Percentiles rank a stretch among this genome's conserved stretches.
These are phyloP conservation scores for Triplophysa dalaica DNA, from an alignment of 2,113 vertebrate genomes.

Conservation along the genomic window DNA sequence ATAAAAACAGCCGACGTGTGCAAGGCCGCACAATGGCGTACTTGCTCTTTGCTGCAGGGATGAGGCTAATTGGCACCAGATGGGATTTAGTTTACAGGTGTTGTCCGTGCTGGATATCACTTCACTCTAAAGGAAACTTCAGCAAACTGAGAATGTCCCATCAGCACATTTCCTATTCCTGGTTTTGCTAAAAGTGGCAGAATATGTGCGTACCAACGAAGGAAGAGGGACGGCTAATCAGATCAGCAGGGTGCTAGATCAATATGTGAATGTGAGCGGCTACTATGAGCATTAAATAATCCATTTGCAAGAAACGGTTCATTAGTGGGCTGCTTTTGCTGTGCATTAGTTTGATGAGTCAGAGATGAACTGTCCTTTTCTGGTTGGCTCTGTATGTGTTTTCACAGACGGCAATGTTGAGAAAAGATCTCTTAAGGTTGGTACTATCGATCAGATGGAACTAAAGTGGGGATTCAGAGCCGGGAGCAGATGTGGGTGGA, in stretches of 20 bases:
- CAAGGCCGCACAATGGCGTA: background rate
- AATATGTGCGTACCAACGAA: slow-evolving; percentile 31
- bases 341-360: slow-evolving; percentile 15
- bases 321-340: slow-evolving; percentile 14
- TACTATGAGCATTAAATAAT: slow-evolving; percentile 47
- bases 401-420: background rate
- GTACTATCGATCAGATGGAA: background rate
- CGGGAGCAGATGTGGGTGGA: background rate
- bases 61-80: slow-evolving; percentile 58
- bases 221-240: slow-evolving; percentile 50
- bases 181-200: slow-evolving; percentile 41
- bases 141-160: slow-evolving; percentile 1
- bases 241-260: slow-evolving; percentile 57
- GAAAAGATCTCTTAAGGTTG: background rate
- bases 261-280: slow-evolving; percentile 51
- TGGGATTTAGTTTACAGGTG: slow-evolving; percentile 55
- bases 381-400: background rate
- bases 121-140: slow-evolving; percentile 20
- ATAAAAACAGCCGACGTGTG: slow-evolving; percentile 48
- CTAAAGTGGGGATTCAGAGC: background rate
- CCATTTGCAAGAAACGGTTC: slow-evolving; percentile 44
- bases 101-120: background rate
- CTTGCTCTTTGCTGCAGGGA: slow-evolving; percentile 45
- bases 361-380: background rate
- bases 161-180: slow-evolving; percentile 40